These are phyloP conservation scores for Pandion haliaetus DNA, from an alignment of 2,113 vertebrate genomes.

Conservation along the genomic window DNA sequence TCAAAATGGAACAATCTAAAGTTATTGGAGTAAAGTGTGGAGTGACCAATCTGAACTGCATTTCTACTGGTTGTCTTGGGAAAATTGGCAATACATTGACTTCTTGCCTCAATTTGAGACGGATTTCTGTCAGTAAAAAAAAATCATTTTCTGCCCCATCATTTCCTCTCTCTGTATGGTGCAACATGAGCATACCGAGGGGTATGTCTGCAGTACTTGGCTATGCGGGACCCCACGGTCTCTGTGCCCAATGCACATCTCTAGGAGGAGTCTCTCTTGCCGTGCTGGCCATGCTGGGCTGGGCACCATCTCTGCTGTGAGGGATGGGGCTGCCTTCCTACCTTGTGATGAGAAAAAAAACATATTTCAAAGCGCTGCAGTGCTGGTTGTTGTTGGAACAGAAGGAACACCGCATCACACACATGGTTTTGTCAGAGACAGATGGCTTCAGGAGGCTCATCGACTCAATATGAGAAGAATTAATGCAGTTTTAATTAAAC, in stretches of 20 bases:
- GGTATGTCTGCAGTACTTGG: not conserved
- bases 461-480: not conserved
- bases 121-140: not conserved
- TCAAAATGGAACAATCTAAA: constrained; percentile 24
- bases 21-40: not conserved
- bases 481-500: constrained; percentile 46
- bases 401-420: not conserved
- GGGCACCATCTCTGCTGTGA: not conserved
- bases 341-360: not conserved
- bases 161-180: not conserved
- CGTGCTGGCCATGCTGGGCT: not conserved
- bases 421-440: not conserved
- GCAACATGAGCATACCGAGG: fast-evolving
- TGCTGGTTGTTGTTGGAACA: not conserved
- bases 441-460: constrained; percentile 2
- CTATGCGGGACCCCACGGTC: not conserved
- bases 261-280: not conserved
- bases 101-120: not conserved
- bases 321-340: not conserved
- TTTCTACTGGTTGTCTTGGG: constrained; percentile 3
- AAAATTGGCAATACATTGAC: not conserved
- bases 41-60: not conserved
- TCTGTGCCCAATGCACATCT: not conserved
- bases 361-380: fast-evolving
- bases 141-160: fast-evolving